Evolutionary conservation across 1,140 invertebrate species (phyloP), one percentile per base, ranked within the genome.

Genomic region (Drosophila pectinifera): DNA sequence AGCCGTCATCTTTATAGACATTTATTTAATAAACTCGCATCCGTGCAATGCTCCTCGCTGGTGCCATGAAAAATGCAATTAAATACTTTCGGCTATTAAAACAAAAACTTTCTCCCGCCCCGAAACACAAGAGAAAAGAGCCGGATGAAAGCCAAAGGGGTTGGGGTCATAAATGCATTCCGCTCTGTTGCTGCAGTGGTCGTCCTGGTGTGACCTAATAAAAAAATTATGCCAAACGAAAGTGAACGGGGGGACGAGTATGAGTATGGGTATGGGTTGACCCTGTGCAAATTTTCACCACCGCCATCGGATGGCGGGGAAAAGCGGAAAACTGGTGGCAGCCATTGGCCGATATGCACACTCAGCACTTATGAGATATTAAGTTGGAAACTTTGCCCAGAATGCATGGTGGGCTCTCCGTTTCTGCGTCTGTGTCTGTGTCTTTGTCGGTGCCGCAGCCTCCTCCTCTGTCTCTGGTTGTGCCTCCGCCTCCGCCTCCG

Each of bases 161-260:
- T 57, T 54, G 51, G 68, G 61, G 51, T 14, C n/a, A 20, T n/a
- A 41, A 22, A 41, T 58, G 59, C 43, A 67, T 64, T 67, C 28
- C 57, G 43, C 42, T 42, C 61, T 49, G 64, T 43, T 61, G 76
- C 38, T 85, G 78, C 81, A 69, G 69, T 75, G 78, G 78, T 64
- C 57, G 75, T 31, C 48, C 63, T 80, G 70, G 58, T 81, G 76
- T 86, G 83, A 86, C 83, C 83, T 77, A 86, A 86, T 89, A 89
- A 88, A 88, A 77, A 90, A 80, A 90, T 88, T 78, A 84, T 84
- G 80, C 77, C 80, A 90, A 90, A 78, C 73, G 80, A 90, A 80
- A 85, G 73, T 69, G 84, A 89, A 74, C 31, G 73, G 36, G 46
- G 45, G 53, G 46, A 43, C 28, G 55, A 7, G 5, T 7, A 18